Percentiles rank a stretch among this genome's conserved stretches.
phyloP scores from a whole-genome alignment of 2,888 invertebrate species.

The Drosophila nr. perissopoda region DNA sequence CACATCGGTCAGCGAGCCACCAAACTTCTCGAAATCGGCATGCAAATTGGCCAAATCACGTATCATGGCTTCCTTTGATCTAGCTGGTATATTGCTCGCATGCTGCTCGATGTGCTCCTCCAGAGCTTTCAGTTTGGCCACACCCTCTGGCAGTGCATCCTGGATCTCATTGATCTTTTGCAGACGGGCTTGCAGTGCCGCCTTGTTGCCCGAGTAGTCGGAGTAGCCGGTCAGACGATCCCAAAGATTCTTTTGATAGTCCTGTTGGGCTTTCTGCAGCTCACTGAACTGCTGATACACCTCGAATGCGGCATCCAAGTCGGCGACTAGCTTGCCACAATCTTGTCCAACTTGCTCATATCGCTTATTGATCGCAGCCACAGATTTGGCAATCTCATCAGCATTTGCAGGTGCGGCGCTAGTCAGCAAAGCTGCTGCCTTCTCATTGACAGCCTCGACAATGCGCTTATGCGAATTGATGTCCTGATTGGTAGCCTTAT shows the following conservation, averaged over 20 bases:
- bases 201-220: conserved; percentile 95
- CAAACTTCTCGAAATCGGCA: conserved; percentile 94
- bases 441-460: conserved; percentile 95
- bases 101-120: conserved; percentile 90
- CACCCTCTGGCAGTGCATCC: conserved; percentile 91
- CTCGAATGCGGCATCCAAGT: conserved; percentile 91
- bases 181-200: conserved; percentile 92
- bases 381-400: conserved; percentile 88
- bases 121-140: conserved; percentile 91
- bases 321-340: conserved; percentile 89
- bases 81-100: conserved; percentile 89
- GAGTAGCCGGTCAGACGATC: conserved; percentile 93
- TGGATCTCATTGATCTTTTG: conserved; percentile 92
- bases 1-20: conserved; percentile 90
- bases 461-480: conserved; percentile 95
- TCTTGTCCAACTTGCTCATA: conserved; percentile 90
- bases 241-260: conserved; percentile 95
- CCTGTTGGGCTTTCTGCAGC: conserved; percentile 93
- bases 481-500: conserved; percentile 95
- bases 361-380: conserved; percentile 90
- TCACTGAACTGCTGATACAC: conserved; percentile 94
- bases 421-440: conserved; percentile 90
- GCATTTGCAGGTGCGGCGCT: conserved; percentile 84
- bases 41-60: conserved; percentile 91
- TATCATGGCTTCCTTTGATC: conserved; percentile 94